Evolutionary conservation across 1,140 invertebrate genomes (phyloP).

Genomic region (Hycleus phaleratus): DNA sequence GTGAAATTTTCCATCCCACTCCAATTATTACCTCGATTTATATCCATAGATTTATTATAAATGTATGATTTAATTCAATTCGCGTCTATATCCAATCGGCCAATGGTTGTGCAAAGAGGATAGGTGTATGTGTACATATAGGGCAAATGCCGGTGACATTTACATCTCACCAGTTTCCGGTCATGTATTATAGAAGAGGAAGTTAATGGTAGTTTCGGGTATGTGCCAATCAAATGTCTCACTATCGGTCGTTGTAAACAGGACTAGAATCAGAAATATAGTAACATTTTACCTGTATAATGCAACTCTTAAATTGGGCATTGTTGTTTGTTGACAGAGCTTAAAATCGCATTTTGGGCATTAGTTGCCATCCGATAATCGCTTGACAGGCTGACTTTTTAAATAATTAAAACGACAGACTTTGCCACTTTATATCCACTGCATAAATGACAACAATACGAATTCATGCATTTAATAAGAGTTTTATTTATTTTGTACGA

Average conservation of each 20-base stretch:
- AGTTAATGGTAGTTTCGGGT: slow-evolving; percentile 19
- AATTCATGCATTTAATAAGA: no score
- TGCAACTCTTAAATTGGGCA: neutral
- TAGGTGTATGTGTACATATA: no score
- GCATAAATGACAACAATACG: no score
- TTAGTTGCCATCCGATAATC: no score
- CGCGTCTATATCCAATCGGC: no score
- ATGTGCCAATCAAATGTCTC: slow-evolving; percentile 17
- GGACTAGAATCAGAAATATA: neutral
- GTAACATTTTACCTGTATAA: neutral
- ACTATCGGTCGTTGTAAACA: neutral
- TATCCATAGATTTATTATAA: no score
- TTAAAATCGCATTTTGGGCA: neutral
- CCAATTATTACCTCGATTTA: no score
- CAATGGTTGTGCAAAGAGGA: no score
- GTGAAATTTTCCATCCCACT: no score
- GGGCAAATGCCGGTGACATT: slow-evolving; percentile 7
- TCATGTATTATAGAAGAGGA: slow-evolving; percentile 15
- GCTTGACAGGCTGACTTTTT: neutral
- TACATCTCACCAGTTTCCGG: slow-evolving; percentile 13
- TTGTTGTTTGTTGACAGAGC: neutral
- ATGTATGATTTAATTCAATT: no score
- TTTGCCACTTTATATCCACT: slow-evolving; percentile 2
- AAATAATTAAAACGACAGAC: slow-evolving; percentile 12
- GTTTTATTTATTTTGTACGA: no score